These are phyloP conservation scores for Petrophora chlorosata DNA, from an alignment of 2,888 invertebrate genomes.

Conservation along the genomic window DNA sequence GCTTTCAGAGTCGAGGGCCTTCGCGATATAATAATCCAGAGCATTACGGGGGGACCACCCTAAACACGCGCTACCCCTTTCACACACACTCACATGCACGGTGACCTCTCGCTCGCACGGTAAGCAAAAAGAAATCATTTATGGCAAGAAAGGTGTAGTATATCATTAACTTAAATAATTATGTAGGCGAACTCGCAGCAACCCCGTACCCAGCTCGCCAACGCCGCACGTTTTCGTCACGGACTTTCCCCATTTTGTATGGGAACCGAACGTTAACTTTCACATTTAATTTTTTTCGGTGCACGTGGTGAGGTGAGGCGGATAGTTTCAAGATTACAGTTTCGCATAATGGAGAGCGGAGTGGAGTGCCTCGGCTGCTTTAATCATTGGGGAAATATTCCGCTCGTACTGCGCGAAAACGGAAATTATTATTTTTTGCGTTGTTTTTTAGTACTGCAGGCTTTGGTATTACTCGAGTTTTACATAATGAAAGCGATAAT, in stretches of 20 bases:
- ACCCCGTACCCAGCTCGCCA: conserved; percentile 34
- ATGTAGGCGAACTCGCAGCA: conserved; percentile 58
- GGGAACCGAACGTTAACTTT: conserved; percentile 42
- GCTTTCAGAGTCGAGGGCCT: conserved; percentile 53
- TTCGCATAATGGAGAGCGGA: conserved; percentile 71
- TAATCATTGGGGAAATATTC: conserved; percentile 80
- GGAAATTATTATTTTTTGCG: conserved; percentile 46
- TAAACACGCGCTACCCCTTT: conserved; percentile 39
- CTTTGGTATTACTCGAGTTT: conserved; percentile 27
- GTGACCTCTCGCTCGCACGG: conserved; percentile 46
- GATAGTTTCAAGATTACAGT: conserved; percentile 77
- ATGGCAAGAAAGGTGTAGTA: conserved; percentile 71
- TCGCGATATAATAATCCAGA: conserved; percentile 54
- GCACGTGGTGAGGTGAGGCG: conserved; percentile 31
- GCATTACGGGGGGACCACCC: conserved; percentile 60
- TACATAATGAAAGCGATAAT: conserved; percentile 41
- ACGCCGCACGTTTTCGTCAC: conserved; percentile 43
- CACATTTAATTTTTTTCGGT: conserved; percentile 28
- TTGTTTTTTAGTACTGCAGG: conserved; percentile 32
- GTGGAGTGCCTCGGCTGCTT: conserved; percentile 59
- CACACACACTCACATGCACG: conserved; percentile 19
- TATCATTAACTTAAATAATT: conserved; percentile 82
- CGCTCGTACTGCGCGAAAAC: conserved; percentile 42
- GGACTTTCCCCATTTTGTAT: background rate
- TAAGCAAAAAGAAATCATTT: conserved; percentile 70